Conservation (phyloP, 2,888 invertebrate species). For the Prosopocoilus inquinatus region DNA sequence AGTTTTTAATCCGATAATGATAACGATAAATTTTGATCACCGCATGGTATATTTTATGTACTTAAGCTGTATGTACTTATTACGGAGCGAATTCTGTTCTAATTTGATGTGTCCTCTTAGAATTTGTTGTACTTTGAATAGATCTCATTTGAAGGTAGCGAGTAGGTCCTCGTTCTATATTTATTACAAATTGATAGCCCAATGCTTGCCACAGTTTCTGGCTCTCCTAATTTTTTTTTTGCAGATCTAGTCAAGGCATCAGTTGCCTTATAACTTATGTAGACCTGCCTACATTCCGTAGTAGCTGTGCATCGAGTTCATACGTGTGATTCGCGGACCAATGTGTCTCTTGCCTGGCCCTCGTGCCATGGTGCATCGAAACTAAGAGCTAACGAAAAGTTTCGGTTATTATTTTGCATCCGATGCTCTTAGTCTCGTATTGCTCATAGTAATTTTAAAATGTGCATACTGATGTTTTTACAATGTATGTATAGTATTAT, state of each 20-base stretch:
- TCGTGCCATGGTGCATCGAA: constrained; percentile 41
- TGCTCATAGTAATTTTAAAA: constrained; percentile 44
- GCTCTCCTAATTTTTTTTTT: constrained; percentile 30
- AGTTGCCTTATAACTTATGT: constrained; percentile 28
- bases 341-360: constrained; percentile 42
- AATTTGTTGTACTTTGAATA: constrained; percentile 7
- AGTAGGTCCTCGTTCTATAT: constrained; percentile 17
- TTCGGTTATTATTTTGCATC: constrained; percentile 26
- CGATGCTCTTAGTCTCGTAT: constrained; percentile 44
- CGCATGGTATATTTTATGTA: too few relatives aligned
- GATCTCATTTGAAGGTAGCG: background rate
- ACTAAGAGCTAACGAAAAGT: constrained; percentile 40
- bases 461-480: constrained; percentile 45
- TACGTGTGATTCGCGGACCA: constrained; percentile 49
- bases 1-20: too few relatives aligned
- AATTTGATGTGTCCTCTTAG: too few relatives aligned
- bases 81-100: too few relatives aligned
- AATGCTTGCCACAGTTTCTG: constrained; percentile 36
- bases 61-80: too few relatives aligned
- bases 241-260: constrained; percentile 46
- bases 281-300: constrained; percentile 48
- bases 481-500: constrained; percentile 29
- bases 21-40: too few relatives aligned
- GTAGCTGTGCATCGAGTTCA: constrained; percentile 42
- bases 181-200: constrained; percentile 38